Evolutionary conservation across 2,113 vertebrate genomes (phyloP).

Genomic region (Stegostoma tigrinum): DNA sequence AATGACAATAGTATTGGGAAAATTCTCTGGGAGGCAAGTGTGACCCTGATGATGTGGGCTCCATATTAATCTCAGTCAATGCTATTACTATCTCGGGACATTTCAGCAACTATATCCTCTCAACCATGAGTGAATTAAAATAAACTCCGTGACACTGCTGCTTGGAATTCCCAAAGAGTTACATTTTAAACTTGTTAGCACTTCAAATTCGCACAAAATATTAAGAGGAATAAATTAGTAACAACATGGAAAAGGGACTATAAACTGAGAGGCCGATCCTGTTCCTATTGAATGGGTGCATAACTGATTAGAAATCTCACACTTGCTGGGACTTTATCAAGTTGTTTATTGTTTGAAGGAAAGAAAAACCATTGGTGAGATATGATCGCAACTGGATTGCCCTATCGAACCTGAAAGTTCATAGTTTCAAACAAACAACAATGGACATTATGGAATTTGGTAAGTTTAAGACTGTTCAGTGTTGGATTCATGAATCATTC

Average conservation of each 20-base stretch:
- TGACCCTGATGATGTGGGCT: neutral
- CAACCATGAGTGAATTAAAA: neutral
- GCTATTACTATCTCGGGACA: neutral
- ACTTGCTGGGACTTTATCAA: no score
- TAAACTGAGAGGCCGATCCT: neutral
- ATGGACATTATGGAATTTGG: neutral
- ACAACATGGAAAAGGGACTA: neutral
- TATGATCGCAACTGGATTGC: no score
- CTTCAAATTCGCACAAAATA: neutral
- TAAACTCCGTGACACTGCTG: neutral
- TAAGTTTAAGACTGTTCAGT: neutral
- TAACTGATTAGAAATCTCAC: neutral
- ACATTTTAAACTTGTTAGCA: neutral
- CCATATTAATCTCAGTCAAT: neutral
- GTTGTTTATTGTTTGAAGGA: no score
- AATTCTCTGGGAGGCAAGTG: neutral
- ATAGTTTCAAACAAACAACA: no score
- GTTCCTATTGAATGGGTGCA: neutral
- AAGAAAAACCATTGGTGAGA: no score
- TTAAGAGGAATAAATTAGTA: neutral
- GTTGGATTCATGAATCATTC: neutral
- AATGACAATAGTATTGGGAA: neutral
- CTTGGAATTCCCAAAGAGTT: neutral
- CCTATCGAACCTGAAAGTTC: no score
- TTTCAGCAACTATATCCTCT: neutral